Evolutionary conservation across 2,113 vertebrate genomes (phyloP), one percentile per base, ranked within the genome.

Genomic region (Alligator mississippiensis): DNA sequence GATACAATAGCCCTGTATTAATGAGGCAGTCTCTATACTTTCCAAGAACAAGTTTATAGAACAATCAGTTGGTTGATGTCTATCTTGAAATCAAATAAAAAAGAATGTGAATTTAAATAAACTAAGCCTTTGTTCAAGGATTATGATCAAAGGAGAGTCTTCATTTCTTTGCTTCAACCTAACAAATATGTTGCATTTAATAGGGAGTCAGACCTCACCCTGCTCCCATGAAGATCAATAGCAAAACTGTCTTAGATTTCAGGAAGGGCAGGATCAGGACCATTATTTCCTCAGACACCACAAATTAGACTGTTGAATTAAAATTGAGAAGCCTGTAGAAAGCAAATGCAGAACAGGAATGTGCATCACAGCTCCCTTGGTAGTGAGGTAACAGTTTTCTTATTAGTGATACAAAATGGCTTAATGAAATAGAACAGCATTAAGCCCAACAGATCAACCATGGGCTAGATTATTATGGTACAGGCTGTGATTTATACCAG

Each of bases 1-100:
- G 91, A 90, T 87, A 96, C 86, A 88, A 58, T 80, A 68, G 68
- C 76, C 97, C 82, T 92, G 91, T 93, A 90, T 95, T 97, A 97
- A 97, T 95, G 95, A 97, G 64, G 61, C 82, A 92, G 22, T 95
- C 95, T 87, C 97, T 87, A 94, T 93, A 94, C 63, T 96, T 96
- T 84, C 72, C 77, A 93, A 95, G 95, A 96, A 95, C 59, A 86
- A 95, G 78, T 97, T 97, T 96, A 95, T 18, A 92, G 94, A 96
- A 58, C 61, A 95, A 93, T 95, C 6, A 0, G 96, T 97, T 95
- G 92, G 96, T 92, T 96, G 90, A 92, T 95, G 76, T 90, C 93
- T 94, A 93, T 93, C 91, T 85, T 95, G 66, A 96, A 97, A 93
- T 62, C 58, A 93, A 82, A 93, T 80, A 25, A 93, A 87, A 80